phyloP scores from a whole-genome alignment of 2,113 vertebrate genomes.

The Actenoides lindsayi region DNA sequence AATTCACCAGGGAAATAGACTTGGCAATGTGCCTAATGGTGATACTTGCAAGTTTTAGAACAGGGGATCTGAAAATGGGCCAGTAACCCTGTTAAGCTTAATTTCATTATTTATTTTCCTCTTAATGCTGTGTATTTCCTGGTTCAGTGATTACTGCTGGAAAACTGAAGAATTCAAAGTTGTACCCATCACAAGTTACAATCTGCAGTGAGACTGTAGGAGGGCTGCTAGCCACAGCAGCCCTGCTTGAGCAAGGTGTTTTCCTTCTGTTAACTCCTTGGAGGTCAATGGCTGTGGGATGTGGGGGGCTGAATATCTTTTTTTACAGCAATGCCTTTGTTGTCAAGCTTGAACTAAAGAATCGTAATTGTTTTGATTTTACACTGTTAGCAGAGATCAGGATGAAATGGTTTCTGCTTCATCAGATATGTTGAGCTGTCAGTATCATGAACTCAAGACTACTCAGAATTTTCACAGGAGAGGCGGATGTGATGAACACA shows the following conservation, averaged over 20 bases:
- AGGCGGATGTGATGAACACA: not conserved
- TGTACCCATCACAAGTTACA: not conserved
- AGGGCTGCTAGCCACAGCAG: not conserved
- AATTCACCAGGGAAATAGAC: constrained; percentile 57
- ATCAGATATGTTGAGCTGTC: not conserved
- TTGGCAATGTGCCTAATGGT: constrained; percentile 68
- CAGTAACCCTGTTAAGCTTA: constrained; percentile 68
- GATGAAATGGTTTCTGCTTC: not conserved
- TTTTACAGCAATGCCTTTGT: not conserved
- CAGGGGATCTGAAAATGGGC: constrained; percentile 65
- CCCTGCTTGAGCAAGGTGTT: not conserved
- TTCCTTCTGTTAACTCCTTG: not conserved
- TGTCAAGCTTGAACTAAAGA: not conserved
- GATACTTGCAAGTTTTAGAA: constrained; percentile 64
- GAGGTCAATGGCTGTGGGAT: not conserved
- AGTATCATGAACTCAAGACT: not conserved
- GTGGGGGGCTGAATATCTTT: not conserved
- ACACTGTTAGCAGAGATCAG: not conserved
- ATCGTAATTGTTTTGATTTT: not conserved
- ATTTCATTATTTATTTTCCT: constrained; percentile 71
- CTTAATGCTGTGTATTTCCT: constrained; percentile 15
- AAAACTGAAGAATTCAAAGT: not conserved
- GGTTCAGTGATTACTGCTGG: constrained; percentile 17
- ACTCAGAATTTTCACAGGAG: not conserved
- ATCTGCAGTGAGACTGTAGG: not conserved